Percentiles rank a stretch among this genome's conserved stretches.
These are phyloP conservation scores for Glareola pratincola DNA, from an alignment of 2,113 vertebrate species.

Conservation along the genomic window DNA sequence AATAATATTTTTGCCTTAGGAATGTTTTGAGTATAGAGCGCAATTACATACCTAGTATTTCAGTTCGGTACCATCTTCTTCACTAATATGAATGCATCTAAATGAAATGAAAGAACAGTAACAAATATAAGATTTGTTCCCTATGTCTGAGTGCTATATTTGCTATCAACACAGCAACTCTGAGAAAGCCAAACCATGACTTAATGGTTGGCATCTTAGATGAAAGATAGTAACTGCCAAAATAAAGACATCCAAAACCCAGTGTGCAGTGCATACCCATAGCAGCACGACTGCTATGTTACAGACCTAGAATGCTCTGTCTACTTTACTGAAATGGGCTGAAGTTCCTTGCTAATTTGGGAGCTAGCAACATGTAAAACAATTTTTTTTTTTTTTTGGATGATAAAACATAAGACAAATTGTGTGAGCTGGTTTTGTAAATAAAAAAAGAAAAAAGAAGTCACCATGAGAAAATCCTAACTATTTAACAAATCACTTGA, in stretches of 20 bases:
- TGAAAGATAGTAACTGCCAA: not conserved
- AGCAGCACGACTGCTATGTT: not conserved
- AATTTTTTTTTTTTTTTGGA: not conserved
- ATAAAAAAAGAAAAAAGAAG: not conserved
- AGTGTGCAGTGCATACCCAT: not conserved
- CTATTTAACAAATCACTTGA: not conserved
- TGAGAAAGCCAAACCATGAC: not conserved
- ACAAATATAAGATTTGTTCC: not conserved
- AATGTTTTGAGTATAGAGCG: not conserved
- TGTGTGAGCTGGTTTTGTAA: not conserved
- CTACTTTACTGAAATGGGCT: not conserved
- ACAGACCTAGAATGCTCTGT: not conserved
- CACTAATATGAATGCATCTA: not conserved
- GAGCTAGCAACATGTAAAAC: not conserved
- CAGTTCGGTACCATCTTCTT: not conserved
- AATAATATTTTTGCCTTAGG: conserved; percentile 6
- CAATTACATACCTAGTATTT: not conserved
- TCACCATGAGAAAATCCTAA: not conserved
- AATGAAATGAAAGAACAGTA: not conserved
- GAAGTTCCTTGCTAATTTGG: not conserved
- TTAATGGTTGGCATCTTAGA: not conserved
- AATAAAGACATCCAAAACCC: not conserved
- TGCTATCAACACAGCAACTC: not conserved
- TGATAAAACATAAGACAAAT: not conserved
- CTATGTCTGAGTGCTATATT: not conserved